Evolutionary conservation across 1,140 invertebrate genomes (phyloP), one percentile per base, ranked within the genome.

Genomic region (Microplitis demolitor): DNA sequence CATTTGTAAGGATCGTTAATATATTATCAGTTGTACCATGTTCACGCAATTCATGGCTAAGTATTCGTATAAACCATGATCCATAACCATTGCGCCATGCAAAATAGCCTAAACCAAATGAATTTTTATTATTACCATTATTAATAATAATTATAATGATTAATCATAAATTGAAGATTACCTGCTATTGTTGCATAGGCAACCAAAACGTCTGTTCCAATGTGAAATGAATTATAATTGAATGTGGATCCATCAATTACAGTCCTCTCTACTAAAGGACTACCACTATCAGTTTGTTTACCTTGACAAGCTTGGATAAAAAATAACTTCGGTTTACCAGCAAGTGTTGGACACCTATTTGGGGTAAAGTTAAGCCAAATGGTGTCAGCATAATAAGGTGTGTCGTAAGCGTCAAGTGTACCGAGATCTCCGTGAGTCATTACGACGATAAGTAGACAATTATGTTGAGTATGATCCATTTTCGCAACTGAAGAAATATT

Each of bases 1-100:
- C 97, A 83, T 95, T 93, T 11, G 97, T 98, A 72, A 99, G 88
- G 60, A 99, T 88, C 31, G 93, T 94, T 13, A 98, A 83, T 5
- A 99, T 84, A 82, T 98, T 96, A 75, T 92, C 89, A 16, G 92
- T 90, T 75, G 89, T 89, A 14, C 91, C 92, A 84, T 92, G 90
- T 51, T 90, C 90, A 39, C 90, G 88, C 3, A 99, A 83, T 78
- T 97, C 94, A 9, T 91, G 85, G 78, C 93, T 94, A 1, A 99
- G 86, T 2, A 96, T 93, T 88, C 98, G 97, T 85, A 99, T 94
- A 80, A 98, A 99, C 97, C 97, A 99, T 0, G 97, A 98, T 9
- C 96, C 95, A 54, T 91, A 89, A 8, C 95, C 97, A 81, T 98
- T 98, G 71, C 97, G 90, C 97, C 97, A 99, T 0, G 97, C 98